Conservation (phyloP, 2,888 invertebrate species). For the Zaprionus obscuricornis region DNA sequence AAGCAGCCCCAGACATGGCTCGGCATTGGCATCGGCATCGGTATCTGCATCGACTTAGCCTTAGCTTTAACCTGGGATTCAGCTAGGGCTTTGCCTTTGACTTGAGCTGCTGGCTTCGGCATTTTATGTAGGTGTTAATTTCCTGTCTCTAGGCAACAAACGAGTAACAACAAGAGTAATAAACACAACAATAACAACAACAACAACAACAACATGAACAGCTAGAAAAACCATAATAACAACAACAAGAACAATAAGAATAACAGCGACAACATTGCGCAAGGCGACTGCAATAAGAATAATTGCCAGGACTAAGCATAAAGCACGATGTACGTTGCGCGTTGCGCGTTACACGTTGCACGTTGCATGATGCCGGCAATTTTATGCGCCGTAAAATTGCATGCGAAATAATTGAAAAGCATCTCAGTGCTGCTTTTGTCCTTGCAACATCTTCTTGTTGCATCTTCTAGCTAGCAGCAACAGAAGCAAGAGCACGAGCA, state of each 20-base stretch:
- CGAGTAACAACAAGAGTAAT: neutral
- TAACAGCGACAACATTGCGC: conserved; percentile 28
- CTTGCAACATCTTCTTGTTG: conserved; percentile 26
- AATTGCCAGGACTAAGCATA: conserved; percentile 67
- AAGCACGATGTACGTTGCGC: no score
- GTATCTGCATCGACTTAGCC: no score
- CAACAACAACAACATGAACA: conserved; percentile 20
- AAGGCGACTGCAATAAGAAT: conserved; percentile 67
- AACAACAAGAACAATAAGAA: conserved; percentile 19
- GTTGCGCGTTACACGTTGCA: no score
- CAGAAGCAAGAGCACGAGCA: no score
- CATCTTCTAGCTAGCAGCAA: conserved; percentile 27
- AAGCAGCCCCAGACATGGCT: conserved; percentile 21
- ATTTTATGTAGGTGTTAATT: conserved; percentile 74
- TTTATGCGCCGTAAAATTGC: conserved; percentile 77
- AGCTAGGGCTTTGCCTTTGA: no score
- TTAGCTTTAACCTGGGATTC: no score
- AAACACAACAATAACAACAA: conserved; percentile 10
- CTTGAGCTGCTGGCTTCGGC: neutral
- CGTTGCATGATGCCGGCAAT: conserved; percentile 36
- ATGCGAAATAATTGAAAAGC: conserved; percentile 78
- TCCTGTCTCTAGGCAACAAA: conserved; percentile 56
- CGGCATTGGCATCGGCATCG: conserved; percentile 13
- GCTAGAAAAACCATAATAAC: conserved; percentile 7
- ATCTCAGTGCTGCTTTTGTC: conserved; percentile 58